A percentile compares a stretch with the other conserved stretches of the same genome.
phyloP scores from a whole-genome alignment of 2,113 vertebrate genomes.

The Dicrurus megarhynchus region DNA sequence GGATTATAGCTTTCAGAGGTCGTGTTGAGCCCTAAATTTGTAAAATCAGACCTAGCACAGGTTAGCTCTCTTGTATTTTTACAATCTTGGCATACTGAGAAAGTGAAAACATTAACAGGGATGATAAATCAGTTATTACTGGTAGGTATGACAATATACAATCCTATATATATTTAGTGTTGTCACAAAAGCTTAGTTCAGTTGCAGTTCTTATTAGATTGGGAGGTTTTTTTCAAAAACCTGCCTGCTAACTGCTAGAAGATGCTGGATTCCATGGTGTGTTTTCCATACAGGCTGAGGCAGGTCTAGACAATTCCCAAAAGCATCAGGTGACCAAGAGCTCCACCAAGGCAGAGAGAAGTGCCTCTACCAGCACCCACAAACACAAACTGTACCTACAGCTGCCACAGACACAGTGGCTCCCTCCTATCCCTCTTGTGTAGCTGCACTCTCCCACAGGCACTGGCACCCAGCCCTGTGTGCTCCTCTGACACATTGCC shows the following conservation, averaged over 20 bases:
- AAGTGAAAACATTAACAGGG: not conserved
- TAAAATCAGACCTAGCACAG: not conserved
- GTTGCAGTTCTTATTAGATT: not conserved
- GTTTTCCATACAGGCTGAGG: not conserved
- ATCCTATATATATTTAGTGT: not conserved
- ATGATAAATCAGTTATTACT: not conserved
- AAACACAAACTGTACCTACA: not conserved
- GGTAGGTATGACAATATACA: not conserved
- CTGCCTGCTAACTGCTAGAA: not conserved
- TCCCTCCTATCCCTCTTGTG: rapidly evolving
- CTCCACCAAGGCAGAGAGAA: not conserved
- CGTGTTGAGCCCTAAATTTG: not conserved
- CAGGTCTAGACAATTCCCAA: rapidly evolving
- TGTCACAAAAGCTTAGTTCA: not conserved
- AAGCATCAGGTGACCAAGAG: not conserved
- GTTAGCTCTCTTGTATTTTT: not conserved
- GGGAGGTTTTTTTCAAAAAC: not conserved
- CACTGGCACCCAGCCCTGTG: rapidly evolving
- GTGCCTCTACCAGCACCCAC: not conserved
- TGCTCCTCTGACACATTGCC: not conserved
- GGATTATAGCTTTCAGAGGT: not conserved
- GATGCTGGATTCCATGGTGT: not conserved
- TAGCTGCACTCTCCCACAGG: rapidly evolving
- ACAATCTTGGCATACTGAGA: not conserved
- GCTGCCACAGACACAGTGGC: rapidly evolving